These are phyloP conservation scores for Drosophila koepferae DNA, from an alignment of 2,888 invertebrate genomes.

Conservation along the genomic window DNA sequence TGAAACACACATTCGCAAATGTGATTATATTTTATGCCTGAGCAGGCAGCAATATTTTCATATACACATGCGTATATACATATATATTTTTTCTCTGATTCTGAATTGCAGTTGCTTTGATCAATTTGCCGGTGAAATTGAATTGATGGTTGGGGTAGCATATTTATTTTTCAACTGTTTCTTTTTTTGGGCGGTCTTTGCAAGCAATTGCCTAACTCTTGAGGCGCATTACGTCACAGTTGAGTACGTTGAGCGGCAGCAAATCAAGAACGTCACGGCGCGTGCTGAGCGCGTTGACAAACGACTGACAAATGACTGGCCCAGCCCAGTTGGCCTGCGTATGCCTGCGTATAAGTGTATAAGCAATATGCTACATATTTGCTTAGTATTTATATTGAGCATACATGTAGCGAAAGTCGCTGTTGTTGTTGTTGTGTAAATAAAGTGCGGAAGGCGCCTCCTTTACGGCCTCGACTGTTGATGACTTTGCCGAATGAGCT, in stretches of 20 bases:
- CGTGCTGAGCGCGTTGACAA: conserved; percentile 46
- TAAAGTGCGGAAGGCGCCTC: conserved; percentile 35
- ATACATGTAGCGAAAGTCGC: conserved; percentile 55
- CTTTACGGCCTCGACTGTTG: conserved; percentile 16
- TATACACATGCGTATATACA: background rate
- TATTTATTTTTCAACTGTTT: conserved; percentile 1
- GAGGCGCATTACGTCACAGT: conserved; percentile 44
- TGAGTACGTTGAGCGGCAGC: conserved; percentile 22
- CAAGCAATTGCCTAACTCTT: conserved; percentile 33
- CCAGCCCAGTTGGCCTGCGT: conserved; percentile 10
- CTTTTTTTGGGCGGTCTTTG: background rate
- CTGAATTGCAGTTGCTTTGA: conserved; percentile 38
- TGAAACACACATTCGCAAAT: conserved; percentile 22
- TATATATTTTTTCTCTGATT: background rate
- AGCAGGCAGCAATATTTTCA: conserved; percentile 17
- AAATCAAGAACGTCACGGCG: conserved; percentile 54
- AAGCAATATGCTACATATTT: conserved; percentile 48
- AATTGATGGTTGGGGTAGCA: background rate
- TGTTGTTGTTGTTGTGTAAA: conserved; percentile 53
- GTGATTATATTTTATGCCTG: conserved; percentile 52
- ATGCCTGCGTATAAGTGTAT: conserved; percentile 28
- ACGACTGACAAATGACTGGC: conserved; percentile 56
- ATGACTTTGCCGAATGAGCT: conserved; percentile 64
- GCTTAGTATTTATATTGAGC: conserved; percentile 64
- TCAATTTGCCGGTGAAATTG: conserved; percentile 18